Conservation (phyloP, 2,113 vertebrate species). For the Microcebus tavaratra region DNA sequence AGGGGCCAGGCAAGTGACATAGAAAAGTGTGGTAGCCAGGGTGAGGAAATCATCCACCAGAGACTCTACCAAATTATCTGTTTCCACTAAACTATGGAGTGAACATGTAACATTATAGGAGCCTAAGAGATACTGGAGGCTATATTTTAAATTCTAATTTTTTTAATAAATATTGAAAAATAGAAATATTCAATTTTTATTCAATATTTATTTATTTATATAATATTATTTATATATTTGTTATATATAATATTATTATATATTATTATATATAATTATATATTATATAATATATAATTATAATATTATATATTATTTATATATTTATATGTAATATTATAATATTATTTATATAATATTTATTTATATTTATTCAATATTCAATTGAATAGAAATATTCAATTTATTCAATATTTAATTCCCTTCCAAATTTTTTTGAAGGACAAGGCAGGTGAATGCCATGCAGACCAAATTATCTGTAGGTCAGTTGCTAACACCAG, state of each 20-base stretch:
- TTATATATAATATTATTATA: too few species aligned
- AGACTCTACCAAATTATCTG: background rate
- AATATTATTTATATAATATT: too few species aligned
- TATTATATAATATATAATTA: too few species aligned
- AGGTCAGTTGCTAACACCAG: background rate
- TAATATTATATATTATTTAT: too few species aligned
- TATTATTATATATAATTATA: too few species aligned
- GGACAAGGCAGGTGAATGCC: rapidly evolving
- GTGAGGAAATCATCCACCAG: background rate
- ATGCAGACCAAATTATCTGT: background rate
- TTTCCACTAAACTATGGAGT: background rate
- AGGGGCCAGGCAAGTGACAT: background rate
- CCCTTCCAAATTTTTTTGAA: background rate
- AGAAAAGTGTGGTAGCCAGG: rapidly evolving
- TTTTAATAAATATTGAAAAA: background rate
- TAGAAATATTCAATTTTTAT: background rate
- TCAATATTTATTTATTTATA: too few species aligned
- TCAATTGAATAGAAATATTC: background rate
- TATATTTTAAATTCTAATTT: background rate
- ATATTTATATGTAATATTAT: too few species aligned
- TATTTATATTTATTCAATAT: too few species aligned
- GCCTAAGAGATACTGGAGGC: background rate
- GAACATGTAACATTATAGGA: background rate
- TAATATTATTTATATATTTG: too few species aligned
- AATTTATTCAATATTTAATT: background rate